Evolutionary conservation across 2,888 invertebrate genomes (phyloP).

Genomic region (Drosophila merina): DNA sequence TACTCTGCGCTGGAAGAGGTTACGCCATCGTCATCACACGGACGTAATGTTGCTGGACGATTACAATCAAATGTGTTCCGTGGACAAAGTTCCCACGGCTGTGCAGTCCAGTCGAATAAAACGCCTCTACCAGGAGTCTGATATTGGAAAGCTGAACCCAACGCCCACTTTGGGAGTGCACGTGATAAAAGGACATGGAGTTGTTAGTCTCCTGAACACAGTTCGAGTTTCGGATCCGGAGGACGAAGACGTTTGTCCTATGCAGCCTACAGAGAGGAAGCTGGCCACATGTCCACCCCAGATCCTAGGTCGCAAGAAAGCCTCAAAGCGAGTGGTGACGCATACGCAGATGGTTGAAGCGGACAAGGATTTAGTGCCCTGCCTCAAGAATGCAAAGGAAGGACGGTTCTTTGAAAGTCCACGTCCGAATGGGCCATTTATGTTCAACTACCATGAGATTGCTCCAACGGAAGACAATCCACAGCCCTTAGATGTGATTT

Average conservation of each 20-base stretch:
- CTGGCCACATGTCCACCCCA: conserved; percentile 1
- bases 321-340: neutral
- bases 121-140: conserved; percentile 9
- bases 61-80: conserved; percentile 18
- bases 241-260: neutral
- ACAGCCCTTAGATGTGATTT: conserved; percentile 8
- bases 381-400: neutral
- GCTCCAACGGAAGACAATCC: conserved; percentile 2
- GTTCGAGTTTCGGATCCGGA: conserved; percentile 16
- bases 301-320: neutral
- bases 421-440: neutral
- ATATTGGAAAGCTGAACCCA: conserved; percentile 1
- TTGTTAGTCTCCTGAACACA: neutral
- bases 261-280: neutral
- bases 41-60: conserved; percentile 18
- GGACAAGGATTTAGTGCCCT: neutral
- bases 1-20: conserved; percentile 18
- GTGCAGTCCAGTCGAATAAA: neutral
- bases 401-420: conserved; percentile 11
- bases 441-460: conserved; percentile 34
- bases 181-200: neutral
- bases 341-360: neutral
- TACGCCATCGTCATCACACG: conserved; percentile 19
- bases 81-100: conserved; percentile 13
- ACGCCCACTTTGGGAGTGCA: conserved; percentile 1